Evolutionary conservation across 2,113 vertebrate species (phyloP).

Genomic region (Laticauda colubrina): DNA sequence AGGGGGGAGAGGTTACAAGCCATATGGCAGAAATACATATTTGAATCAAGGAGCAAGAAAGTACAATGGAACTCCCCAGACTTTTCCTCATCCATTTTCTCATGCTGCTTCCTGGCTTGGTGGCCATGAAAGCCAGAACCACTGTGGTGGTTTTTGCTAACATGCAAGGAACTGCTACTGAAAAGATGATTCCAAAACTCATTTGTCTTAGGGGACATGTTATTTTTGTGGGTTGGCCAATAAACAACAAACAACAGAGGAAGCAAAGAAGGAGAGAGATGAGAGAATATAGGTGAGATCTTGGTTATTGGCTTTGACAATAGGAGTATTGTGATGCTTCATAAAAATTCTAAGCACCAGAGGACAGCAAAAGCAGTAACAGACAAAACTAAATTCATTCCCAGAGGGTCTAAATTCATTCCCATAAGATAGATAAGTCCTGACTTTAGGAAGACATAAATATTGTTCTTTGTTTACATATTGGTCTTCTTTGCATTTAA

Average conservation of each 20-base stretch:
- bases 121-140: slow-evolving; percentile 3
- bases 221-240: not conserved
- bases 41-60: not conserved
- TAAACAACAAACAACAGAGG: not conserved
- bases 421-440: not conserved
- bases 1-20: not conserved
- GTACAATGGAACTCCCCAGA: not conserved
- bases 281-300: not conserved
- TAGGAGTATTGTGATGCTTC: not conserved
- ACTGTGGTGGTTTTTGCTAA: not conserved
- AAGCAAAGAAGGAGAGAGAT: not conserved
- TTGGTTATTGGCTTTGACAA: not conserved
- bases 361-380: not conserved
- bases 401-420: not conserved
- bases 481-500: not conserved
- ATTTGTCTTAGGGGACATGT: not conserved
- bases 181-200: not conserved
- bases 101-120: not conserved
- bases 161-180: not conserved
- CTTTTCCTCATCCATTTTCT: slow-evolving; percentile 6
- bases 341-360: not conserved
- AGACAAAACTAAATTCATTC: not conserved
- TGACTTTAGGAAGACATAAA: not conserved
- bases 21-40: not conserved
- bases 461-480: not conserved